Percentiles rank a stretch among this genome's conserved stretches.
These are phyloP conservation scores for Rhopalosiphum nymphaeae DNA, from an alignment of 2,888 invertebrate genomes.

Conservation along the genomic window DNA sequence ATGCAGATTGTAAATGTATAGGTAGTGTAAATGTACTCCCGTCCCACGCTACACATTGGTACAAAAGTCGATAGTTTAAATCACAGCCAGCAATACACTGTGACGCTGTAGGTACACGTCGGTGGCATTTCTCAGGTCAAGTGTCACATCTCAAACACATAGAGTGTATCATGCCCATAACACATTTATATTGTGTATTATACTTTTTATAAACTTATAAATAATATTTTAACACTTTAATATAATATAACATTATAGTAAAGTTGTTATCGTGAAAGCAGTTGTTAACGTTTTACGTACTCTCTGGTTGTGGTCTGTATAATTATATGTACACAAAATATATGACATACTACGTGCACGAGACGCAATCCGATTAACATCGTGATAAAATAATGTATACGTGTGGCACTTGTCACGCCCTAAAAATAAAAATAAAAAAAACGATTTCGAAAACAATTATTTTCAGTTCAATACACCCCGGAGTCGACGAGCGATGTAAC, in stretches of 20 bases:
- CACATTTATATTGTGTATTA: background rate
- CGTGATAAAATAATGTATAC: background rate
- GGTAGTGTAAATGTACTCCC: background rate
- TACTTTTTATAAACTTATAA: background rate
- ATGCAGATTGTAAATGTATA: background rate
- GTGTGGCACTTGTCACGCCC: background rate
- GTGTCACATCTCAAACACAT: conserved; percentile 24
- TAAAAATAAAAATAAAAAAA: background rate
- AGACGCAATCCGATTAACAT: background rate
- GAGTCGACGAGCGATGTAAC: background rate
- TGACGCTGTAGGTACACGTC: background rate
- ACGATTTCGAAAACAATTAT: background rate
- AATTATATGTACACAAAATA: background rate
- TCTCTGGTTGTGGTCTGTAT: background rate
- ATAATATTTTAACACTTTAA: background rate
- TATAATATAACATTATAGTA: background rate
- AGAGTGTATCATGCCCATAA: background rate
- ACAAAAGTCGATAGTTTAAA: conserved; percentile 47
- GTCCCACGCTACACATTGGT: background rate
- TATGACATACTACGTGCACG: background rate
- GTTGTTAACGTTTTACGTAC: background rate
- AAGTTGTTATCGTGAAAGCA: background rate
- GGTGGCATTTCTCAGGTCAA: conserved; percentile 18
- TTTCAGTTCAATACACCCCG: background rate
- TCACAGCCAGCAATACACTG: background rate